These are phyloP conservation scores for Saccostrea echinata DNA, from an alignment of 1,140 invertebrate genomes.

Conservation along the genomic window DNA sequence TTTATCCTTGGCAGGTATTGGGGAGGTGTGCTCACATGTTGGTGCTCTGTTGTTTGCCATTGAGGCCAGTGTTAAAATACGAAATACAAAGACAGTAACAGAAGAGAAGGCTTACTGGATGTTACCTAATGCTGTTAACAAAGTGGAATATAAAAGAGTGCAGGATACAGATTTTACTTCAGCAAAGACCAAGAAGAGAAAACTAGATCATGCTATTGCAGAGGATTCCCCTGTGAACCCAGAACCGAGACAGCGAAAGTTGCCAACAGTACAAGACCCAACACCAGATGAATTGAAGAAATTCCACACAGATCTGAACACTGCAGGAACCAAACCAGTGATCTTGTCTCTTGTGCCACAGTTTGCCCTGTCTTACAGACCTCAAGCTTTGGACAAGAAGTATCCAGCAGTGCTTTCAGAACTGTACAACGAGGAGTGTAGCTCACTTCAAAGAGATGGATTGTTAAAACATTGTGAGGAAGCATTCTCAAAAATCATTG, in stretches of 20 bases:
- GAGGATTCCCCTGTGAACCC: not conserved
- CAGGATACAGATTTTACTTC: no score
- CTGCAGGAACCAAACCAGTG: constrained; percentile 39
- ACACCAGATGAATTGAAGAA: not conserved
- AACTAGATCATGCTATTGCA: constrained; percentile 41
- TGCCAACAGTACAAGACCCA: not conserved
- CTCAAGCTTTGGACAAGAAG: not conserved
- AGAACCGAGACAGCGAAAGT: not conserved
- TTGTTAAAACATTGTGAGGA: constrained; percentile 43
- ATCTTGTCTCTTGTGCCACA: constrained; percentile 48
- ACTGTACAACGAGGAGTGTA: constrained; percentile 40
- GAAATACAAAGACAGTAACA: no score
- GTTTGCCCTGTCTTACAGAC: constrained; percentile 44
- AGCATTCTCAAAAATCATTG: not conserved
- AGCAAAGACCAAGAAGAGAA: no score
- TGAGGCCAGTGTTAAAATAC: no score
- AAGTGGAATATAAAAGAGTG: no score
- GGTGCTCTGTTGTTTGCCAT: no score
- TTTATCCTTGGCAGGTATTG: no score
- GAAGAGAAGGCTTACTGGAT: no score
- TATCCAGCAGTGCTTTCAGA: constrained; percentile 49
- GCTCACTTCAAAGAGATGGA: not conserved
- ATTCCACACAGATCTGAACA: not conserved
- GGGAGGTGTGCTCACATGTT: no score
- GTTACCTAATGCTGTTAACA: no score